Evolutionary conservation across 2,113 vertebrate genomes (phyloP).

Genomic region (Dasyurus viverrinus): DNA sequence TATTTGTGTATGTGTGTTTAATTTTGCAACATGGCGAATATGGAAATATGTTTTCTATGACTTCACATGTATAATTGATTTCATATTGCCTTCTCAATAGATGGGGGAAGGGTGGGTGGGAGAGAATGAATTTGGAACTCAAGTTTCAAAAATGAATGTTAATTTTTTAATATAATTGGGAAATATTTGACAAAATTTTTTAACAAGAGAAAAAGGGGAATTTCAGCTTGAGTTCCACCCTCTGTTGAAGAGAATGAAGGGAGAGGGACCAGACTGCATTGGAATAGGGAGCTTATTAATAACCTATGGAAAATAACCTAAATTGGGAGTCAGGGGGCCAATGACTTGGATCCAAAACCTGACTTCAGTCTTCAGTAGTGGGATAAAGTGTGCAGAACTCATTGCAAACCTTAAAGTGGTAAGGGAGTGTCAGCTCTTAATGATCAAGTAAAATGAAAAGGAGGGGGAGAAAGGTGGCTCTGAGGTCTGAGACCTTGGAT

Average conservation of each 20-base stretch:
- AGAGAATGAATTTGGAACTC: neutral
- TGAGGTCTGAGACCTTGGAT: no score
- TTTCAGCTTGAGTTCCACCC: neutral
- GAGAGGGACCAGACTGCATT: neutral
- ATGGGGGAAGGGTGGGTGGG: neutral
- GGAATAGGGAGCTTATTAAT: neutral
- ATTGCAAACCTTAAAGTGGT: neutral
- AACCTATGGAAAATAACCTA: neutral
- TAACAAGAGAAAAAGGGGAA: neutral
- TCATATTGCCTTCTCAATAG: neutral
- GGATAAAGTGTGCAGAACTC: neutral
- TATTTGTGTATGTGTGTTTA: no score
- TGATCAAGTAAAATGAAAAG: neutral
- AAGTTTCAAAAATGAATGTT: neutral
- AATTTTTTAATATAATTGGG: neutral
- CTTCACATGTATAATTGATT: neutral
- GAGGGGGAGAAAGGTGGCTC: no score
- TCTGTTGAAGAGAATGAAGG: neutral
- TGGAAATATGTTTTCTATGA: neutral
- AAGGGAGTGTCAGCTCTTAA: neutral
- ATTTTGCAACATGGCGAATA: neutral
- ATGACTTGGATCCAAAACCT: neutral
- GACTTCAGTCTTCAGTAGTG: neutral
- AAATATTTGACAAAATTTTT: neutral
- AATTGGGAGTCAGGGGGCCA: neutral